phyloP scores from a whole-genome alignment of 2,888 invertebrate species.

The Epicampocera succincta region DNA sequence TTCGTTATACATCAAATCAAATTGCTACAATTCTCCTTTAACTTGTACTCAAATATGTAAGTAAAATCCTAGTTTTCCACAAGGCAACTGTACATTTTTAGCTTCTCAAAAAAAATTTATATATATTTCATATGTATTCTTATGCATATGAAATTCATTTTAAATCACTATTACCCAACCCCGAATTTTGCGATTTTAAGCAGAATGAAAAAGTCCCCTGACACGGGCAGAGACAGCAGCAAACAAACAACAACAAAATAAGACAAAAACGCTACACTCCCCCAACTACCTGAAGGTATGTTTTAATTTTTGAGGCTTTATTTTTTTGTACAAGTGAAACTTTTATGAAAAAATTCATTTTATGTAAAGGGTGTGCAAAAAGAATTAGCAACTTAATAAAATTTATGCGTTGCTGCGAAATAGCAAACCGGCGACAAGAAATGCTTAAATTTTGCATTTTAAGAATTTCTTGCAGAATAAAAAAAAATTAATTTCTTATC shows the following conservation, averaged over 20 bases:
- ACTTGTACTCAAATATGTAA: too few species aligned
- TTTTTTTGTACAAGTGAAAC: slow-evolving; percentile 46
- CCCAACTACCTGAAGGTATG: slow-evolving; percentile 56
- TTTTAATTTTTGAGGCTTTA: slow-evolving; percentile 60
- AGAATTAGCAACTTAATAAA: neutral
- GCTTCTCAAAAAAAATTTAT: neutral
- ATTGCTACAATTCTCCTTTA: too few species aligned
- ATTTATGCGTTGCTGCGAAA: too few species aligned
- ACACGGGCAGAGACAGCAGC: slow-evolving; percentile 18
- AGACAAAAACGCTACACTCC: slow-evolving; percentile 2
- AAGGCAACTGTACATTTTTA: slow-evolving; percentile 43
- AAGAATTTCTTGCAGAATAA: neutral
- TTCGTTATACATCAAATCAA: too few species aligned
- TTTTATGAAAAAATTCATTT: slow-evolving; percentile 15
- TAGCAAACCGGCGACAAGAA: too few species aligned
- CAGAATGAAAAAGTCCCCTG: slow-evolving; percentile 19
- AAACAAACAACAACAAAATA: slow-evolving; percentile 27
- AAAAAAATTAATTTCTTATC: neutral
- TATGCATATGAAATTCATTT: slow-evolving; percentile 2
- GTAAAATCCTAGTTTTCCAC: too few species aligned
- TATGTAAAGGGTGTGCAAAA: slow-evolving; percentile 30
- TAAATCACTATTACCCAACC: slow-evolving; percentile 54
- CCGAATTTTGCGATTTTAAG: slow-evolving; percentile 36
- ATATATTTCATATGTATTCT: slow-evolving; percentile 28
- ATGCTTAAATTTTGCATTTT: too few species aligned